These are phyloP conservation scores for Eubasilissa regina DNA, from an alignment of 1,140 invertebrate genomes.

Conservation along the genomic window DNA sequence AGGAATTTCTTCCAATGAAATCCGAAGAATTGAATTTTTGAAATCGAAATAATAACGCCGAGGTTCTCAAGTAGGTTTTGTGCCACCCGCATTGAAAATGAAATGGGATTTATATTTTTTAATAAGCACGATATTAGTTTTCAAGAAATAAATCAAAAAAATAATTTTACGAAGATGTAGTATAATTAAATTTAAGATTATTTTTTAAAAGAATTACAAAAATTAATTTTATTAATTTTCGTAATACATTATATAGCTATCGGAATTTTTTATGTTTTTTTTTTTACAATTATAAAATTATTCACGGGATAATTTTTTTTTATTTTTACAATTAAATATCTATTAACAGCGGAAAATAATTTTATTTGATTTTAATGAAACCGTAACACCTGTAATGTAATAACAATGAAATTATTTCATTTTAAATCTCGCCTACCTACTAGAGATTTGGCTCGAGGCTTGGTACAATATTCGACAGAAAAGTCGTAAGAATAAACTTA, in stretches of 20 bases:
- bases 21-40: constrained; percentile 32
- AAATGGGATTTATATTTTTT: too few species aligned
- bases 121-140: too few species aligned
- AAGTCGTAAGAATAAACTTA: not conserved
- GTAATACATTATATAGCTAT: too few species aligned
- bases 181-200: too few species aligned
- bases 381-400: constrained; percentile 5
- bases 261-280: too few species aligned
- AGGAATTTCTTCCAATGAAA: constrained; percentile 37
- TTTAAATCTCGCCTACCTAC: not conserved
- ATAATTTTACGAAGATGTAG: too few species aligned
- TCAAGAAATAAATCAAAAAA: too few species aligned
- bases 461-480: not conserved
- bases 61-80: not conserved
- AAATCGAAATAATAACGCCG: constrained; percentile 34
- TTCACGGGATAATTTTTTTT: too few species aligned
- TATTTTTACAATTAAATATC: too few species aligned
- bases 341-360: constrained; percentile 1
- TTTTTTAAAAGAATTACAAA: too few species aligned
- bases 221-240: too few species aligned
- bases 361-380: constrained; percentile 8
- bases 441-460: not conserved
- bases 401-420: constrained; percentile 28
- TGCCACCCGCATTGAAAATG: not conserved
- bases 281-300: too few species aligned